Evolutionary conservation across 2,113 vertebrate genomes (phyloP).

Genomic region (Oxygymnocypris stewartii): DNA sequence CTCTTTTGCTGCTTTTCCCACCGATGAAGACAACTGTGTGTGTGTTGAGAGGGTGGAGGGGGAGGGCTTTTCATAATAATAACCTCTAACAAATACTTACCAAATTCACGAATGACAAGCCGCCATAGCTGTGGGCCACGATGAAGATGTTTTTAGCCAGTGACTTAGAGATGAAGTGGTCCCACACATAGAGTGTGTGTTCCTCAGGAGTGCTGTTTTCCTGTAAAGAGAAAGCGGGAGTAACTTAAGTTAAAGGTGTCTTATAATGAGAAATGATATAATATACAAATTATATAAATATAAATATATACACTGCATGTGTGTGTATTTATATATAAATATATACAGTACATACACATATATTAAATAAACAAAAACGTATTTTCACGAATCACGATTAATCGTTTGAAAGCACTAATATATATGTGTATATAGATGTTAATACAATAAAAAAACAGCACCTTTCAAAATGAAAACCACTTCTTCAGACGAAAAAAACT

Average conservation of each 20-base stretch:
- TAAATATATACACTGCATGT: no score
- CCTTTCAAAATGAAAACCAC: not conserved
- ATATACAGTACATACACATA: no score
- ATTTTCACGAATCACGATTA: no score
- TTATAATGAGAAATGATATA: not conserved
- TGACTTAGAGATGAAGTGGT: constrained; percentile 92
- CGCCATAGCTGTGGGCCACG: constrained; percentile 97
- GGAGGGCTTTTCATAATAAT: not conserved
- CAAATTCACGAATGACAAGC: constrained; percentile 93
- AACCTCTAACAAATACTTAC: constrained; percentile 77
- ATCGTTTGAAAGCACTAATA: no score
- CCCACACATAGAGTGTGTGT: constrained; percentile 94
- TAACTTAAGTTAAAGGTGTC: not conserved
- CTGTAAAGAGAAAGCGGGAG: constrained; percentile 66
- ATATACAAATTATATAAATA: no score
- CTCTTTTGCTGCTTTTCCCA: constrained; percentile 53
- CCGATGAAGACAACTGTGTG: constrained; percentile 31
- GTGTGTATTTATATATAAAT: no score
- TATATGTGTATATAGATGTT: no score
- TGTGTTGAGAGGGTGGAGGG: not conserved
- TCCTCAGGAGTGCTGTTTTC: constrained; percentile 94
- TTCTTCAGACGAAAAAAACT: not conserved
- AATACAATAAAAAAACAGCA: no score
- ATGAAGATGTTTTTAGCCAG: constrained; percentile 91
- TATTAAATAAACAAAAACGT: no score